Base-by-base conservation (phyloP, 1,140 invertebrate species). In the Asbolus verrucosus region DNA sequence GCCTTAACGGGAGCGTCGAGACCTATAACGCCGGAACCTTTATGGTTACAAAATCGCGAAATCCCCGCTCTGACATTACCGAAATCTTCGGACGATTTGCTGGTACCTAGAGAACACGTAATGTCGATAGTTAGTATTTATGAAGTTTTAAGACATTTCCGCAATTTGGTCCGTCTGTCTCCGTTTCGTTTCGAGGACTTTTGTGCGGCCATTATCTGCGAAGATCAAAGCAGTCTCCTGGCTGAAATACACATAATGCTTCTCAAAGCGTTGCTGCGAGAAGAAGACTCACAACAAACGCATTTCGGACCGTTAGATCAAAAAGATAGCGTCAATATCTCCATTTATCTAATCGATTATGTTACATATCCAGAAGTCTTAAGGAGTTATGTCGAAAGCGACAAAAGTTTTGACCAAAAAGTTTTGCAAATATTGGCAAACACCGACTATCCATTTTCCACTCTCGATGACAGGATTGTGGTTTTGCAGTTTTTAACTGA, bases 121-220 rank as follows among this genome's bases (percentile, higher is more conserved):
- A 88, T 98, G 86, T 86, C 90, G 78, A 89, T 90, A 14, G 82
- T 95, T 14, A 90, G 91, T 71, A 89, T 98, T 66, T 98, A 98
- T 84, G 97, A 99, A 87, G 93, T 98, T 11, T 82, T 98, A 21
- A 86, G 96, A 73, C 92, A 96, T 79, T 98, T 98, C 82, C 87
- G 93, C 73, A 92, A 92, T 75, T 86, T 96, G 71, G 90, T 98
- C 4, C 86, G 96, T 62, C 83, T 99, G 2, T 96, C 96, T 9
- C 95, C 95, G 41, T 98, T 98, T 83, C 88, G 94, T 70, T 91
- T 98, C 81, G 97, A 98, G 86, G 96, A 98, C 82, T 94, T 98
- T 80, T 96, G 95, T 86, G 93, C 94, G 5, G 93, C 94, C 24
- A 78, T 98, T n/a, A 85, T 91, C 61, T 92, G 90, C 78, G 94